Conservation (phyloP, 37 sponge, comb jelly and placozoan genomes). For the Axinella damicornis region DNA sequence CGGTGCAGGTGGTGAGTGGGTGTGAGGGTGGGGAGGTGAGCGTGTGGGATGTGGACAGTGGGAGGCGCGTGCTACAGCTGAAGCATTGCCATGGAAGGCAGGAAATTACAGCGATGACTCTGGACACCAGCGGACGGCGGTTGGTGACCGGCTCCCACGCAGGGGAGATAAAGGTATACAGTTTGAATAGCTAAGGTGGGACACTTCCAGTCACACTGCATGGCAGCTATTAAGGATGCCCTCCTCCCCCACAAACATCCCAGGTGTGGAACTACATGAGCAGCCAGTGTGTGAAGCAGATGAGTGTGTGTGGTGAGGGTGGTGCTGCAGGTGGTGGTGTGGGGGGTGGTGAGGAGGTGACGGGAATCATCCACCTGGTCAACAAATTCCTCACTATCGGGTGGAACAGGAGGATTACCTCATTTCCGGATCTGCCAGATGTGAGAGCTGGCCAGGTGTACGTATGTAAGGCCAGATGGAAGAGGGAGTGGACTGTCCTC, state of each 20-base stretch:
- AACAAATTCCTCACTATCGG: constrained; percentile 90
- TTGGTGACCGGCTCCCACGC: constrained; percentile 89
- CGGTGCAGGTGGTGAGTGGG: constrained; percentile 81
- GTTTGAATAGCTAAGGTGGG: not conserved
- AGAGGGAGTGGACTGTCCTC: too few species aligned
- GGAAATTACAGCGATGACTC: constrained; percentile 89
- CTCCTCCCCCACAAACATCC: too few species aligned
- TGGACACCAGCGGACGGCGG: constrained; percentile 79
- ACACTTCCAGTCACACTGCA: not conserved
- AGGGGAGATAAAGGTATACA: constrained; percentile 89
- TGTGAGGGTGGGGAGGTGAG: constrained; percentile 89
- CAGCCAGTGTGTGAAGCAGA: constrained; percentile 78
- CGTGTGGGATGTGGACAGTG: constrained; percentile 91
- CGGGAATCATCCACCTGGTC: constrained; percentile 74
- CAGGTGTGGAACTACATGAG: constrained; percentile 86
- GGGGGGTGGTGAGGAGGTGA: constrained; percentile 62
- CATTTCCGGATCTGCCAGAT: constrained; percentile 52
- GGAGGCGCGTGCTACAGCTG: constrained; percentile 68
- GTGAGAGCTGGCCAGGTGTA: too few species aligned
- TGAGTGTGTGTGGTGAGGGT: constrained; percentile 19
- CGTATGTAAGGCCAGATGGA: too few species aligned
- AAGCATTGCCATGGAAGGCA: constrained; percentile 76
- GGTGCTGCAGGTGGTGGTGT: too few species aligned
- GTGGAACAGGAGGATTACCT: constrained; percentile 85
- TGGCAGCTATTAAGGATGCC: not conserved